Base-by-base conservation (phyloP, 2,888 invertebrate species). In the Chromoteleia sp. region DNA sequence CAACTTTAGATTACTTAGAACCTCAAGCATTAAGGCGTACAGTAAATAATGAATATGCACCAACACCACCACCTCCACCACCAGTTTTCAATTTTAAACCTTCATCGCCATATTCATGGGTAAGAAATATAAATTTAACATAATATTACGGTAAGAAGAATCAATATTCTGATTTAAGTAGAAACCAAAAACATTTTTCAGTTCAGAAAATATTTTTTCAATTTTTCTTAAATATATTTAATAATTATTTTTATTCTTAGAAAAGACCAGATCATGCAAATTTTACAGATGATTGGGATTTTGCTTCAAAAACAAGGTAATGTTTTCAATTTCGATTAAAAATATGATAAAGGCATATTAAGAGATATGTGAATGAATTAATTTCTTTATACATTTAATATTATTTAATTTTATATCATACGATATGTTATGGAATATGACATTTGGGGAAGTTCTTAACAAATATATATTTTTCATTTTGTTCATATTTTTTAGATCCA, bases 11-110 rank as follows among this genome's bases (percentile, higher is more conserved):
- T 85, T 91, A 89, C 78, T 73, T 89, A 81, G 90, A 91, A 1
- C 78, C 87, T 6, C 83, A 87, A 41, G 86, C 88, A 7, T 79
- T 92, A 54, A 88, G 91, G 58, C 87, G 92, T 52, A 92, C 91
- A 1, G 91, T 92, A 0, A 91, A 84, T 70, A 91, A 91, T 63
- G 91, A 91, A 30, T 91, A 91, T 67, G 91, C 90, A n/a, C 90
- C 91, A 7, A 83, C 87, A 56, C 87, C 88, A 29, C 91, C 91
- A 1, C 91, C 91, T 1, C 91, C 91, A 45, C 91, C 90, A 39
- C 91, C 91, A 73, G 87, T 91, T 54, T 91, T 91, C 73, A 87
- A 85, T 84, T 86, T 92, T 81, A 90, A 90, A 71, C 85, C 90
- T 15, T 70, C 88, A 7, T 83, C 88, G 14, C 87, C 88, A 2